These are phyloP conservation scores for Megalopta genalis DNA, from an alignment of 1,140 invertebrate species.

Conservation along the genomic window DNA sequence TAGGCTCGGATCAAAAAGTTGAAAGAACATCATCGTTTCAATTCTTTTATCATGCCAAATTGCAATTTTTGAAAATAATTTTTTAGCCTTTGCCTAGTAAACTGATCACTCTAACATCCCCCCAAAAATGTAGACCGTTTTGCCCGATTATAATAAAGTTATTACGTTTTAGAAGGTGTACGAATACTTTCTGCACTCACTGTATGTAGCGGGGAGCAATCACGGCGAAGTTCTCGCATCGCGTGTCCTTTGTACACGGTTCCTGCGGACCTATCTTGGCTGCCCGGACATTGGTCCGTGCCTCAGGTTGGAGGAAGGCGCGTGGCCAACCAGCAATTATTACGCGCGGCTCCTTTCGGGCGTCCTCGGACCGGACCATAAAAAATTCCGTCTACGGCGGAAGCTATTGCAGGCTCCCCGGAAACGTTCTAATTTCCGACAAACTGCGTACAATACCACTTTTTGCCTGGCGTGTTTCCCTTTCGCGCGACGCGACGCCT, in stretches of 20 bases:
- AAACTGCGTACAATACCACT: slow-evolving; percentile 54
- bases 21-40: too few species aligned
- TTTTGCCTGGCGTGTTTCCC: slow-evolving; percentile 25
- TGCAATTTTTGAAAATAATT: too few species aligned
- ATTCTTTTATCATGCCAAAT: too few species aligned
- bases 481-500: slow-evolving; percentile 18
- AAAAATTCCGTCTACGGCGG: slow-evolving; percentile 35
- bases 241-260: neutral
- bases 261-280: neutral
- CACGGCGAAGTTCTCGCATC: neutral
- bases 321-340: slow-evolving; percentile 46
- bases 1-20: too few species aligned
- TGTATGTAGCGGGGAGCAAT: too few species aligned
- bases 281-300: neutral
- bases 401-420: slow-evolving; percentile 27
- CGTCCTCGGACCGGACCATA: slow-evolving; percentile 25
- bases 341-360: slow-evolving; percentile 33
- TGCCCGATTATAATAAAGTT: too few species aligned
- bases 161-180: too few species aligned
- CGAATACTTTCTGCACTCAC: too few species aligned
- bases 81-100: too few species aligned
- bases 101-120: too few species aligned
- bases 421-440: slow-evolving; percentile 67
- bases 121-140: too few species aligned
- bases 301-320: slow-evolving; percentile 1